phyloP scores from a whole-genome alignment of 2,888 invertebrate genomes.

The Temnothorax rugatulus region DNA sequence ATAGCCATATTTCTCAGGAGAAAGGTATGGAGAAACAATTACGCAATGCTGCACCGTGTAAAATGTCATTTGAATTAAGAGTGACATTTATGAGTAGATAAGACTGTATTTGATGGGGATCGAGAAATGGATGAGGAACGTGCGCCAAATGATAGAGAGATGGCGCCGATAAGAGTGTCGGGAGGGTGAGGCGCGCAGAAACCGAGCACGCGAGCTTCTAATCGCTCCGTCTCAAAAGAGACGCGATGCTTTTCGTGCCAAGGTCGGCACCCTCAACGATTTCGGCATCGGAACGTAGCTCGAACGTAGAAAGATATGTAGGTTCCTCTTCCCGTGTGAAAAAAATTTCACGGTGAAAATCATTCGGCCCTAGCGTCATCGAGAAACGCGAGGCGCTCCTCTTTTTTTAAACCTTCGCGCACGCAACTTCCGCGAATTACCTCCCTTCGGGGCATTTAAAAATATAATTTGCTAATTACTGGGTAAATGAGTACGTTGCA shows the following conservation, averaged over 20 bases:
- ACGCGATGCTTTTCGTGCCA: constrained; percentile 54
- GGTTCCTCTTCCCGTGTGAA: not conserved
- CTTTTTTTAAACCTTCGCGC: not conserved
- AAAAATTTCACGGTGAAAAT: not conserved
- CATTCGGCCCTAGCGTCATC: not conserved
- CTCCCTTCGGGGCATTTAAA: constrained; percentile 8
- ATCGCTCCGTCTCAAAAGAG: constrained; percentile 45
- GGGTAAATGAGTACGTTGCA: not conserved
- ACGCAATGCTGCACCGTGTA: not conserved
- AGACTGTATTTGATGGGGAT: constrained; percentile 8
- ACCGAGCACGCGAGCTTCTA: constrained; percentile 47
- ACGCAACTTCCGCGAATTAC: constrained; percentile 34
- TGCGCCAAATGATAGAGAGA: constrained; percentile 31
- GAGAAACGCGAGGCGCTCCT: not conserved
- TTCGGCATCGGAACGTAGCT: not conserved
- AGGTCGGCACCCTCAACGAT: constrained; percentile 50
- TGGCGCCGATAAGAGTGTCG: constrained; percentile 30
- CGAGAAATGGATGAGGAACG: constrained; percentile 38
- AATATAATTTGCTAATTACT: constrained; percentile 39
- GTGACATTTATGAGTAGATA: constrained; percentile 46
- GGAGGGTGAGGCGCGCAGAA: constrained; percentile 19
- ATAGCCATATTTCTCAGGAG: not conserved
- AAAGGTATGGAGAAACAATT: constrained; percentile 1
- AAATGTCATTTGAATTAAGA: constrained; percentile 14
- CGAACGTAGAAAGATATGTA: not conserved